Conservation (phyloP, 2,113 vertebrate genomes). For the Burhinus oedicnemus region DNA sequence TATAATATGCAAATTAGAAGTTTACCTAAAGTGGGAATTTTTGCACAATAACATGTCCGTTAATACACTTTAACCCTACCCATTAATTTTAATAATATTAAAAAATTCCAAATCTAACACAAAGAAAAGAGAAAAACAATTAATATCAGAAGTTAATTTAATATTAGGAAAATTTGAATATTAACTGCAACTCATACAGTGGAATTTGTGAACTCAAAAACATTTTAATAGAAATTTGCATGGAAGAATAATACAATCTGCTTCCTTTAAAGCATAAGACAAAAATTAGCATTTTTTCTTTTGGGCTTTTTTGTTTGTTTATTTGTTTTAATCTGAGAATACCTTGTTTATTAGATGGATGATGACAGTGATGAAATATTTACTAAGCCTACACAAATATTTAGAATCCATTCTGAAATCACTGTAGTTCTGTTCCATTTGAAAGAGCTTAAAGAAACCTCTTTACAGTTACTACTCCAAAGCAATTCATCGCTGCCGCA, state of each 20-base stretch:
- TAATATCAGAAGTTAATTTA: not conserved
- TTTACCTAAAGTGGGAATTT: not conserved
- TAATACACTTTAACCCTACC: not conserved
- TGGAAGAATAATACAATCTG: not conserved
- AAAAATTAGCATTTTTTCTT: not conserved
- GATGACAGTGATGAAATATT: not conserved
- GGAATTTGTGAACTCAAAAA: not conserved
- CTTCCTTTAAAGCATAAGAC: not conserved
- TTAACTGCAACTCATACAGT: not conserved
- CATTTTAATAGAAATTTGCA: not conserved
- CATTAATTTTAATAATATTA: not conserved
- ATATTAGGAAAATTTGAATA: not conserved
- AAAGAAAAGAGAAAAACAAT: not conserved
- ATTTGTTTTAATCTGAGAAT: not conserved
- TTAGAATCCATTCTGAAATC: not conserved
- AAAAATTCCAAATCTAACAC: not conserved
- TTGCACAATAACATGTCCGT: not conserved
- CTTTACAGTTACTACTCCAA: not conserved
- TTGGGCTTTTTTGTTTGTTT: rapidly evolving
- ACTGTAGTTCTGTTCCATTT: not conserved
- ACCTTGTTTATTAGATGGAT: not conserved
- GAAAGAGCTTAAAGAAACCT: not conserved
- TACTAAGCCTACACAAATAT: not conserved
- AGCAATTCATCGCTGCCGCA: not conserved
- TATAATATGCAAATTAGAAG: not conserved